A percentile compares a stretch with the other conserved stretches of the same genome.
These are phyloP conservation scores for Schizaphis graminum DNA, from an alignment of 2,888 invertebrate genomes.

Conservation along the genomic window DNA sequence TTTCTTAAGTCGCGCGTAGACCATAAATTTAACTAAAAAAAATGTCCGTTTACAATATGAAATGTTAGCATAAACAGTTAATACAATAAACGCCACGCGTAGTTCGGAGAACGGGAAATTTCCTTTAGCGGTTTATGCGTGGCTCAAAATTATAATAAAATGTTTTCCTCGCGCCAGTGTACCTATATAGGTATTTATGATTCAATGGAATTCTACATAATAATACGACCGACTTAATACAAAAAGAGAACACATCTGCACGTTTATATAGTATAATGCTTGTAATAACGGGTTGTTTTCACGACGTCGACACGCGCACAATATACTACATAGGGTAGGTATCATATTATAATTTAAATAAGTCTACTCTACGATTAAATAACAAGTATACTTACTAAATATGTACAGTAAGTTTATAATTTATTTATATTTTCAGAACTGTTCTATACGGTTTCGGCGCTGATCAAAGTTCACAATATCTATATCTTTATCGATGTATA, in stretches of 20 bases:
- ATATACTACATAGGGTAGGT: not conserved
- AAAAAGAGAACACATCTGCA: not conserved
- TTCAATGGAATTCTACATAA: not conserved
- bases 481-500: not conserved
- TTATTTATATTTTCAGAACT: not conserved
- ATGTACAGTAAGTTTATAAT: not conserved
- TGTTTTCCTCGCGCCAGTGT: not conserved
- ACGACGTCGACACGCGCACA: not conserved
- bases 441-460: not conserved
- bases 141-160: not conserved
- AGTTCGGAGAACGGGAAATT: not conserved
- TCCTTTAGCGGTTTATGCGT: not conserved
- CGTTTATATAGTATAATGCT: not conserved
- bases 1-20: not conserved
- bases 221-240: not conserved
- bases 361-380: not conserved
- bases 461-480: not conserved
- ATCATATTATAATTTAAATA: not conserved
- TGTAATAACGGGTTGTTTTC: not conserved
- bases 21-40: slow-evolving; percentile 1
- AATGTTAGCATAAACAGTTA: not conserved
- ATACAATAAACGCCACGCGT: not conserved
- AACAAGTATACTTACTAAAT: not conserved
- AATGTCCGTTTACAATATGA: not conserved
- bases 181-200: not conserved